Evolutionary conservation across 2,888 invertebrate species (phyloP).

Genomic region (Synanthedon vespiformis): DNA sequence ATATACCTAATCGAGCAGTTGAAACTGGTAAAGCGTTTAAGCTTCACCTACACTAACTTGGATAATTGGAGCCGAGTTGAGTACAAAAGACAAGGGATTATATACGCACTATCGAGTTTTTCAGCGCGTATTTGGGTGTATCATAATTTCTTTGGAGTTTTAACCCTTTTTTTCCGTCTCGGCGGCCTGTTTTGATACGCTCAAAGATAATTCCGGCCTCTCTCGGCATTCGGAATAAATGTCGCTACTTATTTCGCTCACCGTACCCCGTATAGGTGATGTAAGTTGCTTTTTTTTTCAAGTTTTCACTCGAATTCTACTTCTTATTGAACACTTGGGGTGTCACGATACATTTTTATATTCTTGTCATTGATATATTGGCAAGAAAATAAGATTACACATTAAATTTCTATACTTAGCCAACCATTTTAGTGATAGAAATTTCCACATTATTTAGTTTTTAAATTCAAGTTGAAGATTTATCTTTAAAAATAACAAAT

Average conservation of each 20-base stretch:
- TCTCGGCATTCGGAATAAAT: conserved; percentile 18
- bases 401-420: no score
- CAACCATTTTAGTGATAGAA: no score
- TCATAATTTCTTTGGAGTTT: conserved; percentile 3
- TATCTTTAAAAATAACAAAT: no score
- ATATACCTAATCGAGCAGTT: neutral
- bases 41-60: neutral
- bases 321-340: conserved; percentile 39
- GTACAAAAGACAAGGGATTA: neutral
- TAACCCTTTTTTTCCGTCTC: conserved; percentile 12
- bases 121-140: conserved; percentile 1
- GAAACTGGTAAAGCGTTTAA: neutral
- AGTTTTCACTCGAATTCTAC: conserved; percentile 25
- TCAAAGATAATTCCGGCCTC: conserved; percentile 19
- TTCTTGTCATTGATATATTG: neutral
- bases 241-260: conserved; percentile 13
- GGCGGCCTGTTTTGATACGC: conserved; percentile 27
- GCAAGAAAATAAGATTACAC: no score
- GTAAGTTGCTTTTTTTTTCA: conserved; percentile 21
- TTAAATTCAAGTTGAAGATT: no score
- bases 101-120: neutral
- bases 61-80: neutral
- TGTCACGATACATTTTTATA: conserved; percentile 41
- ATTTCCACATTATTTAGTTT: no score
- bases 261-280: conserved; percentile 21